Evolutionary conservation across 30 jellyfish, hydroid and myxozoan genomes (phyloP), one percentile per base, ranked within the genome.

Genomic region (Cassiopea xamachana): DNA sequence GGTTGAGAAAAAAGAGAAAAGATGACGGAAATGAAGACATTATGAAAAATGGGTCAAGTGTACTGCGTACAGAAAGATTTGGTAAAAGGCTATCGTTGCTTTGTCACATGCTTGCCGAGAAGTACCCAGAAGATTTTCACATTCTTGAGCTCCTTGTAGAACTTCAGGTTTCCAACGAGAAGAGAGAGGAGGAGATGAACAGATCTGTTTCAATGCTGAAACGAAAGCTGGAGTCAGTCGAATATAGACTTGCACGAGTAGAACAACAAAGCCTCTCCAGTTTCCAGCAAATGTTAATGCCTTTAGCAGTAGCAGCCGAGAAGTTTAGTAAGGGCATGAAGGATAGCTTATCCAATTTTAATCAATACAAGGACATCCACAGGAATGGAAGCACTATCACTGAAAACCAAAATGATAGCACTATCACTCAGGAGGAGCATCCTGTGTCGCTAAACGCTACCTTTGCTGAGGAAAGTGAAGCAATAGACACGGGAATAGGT

Each of bases 81-180:
- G 97, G 93, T 5, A 84, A 84, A 48, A 88, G 92, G 8, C 67
- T 91, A 10, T 91, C 97, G 2, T 16, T 75, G 83, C 85, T 91
- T 9, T 90, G 98, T 84, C 96, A 91, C 77, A 73, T 94, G 90
- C 83, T 94, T 1, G 86, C 98, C 2, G 98, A 90, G 71, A 85
- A 88, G 19, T 82, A 91, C 73, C 98, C 98, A 7, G 95, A 87
- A 46, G 98, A 94, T 60, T 94, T 94, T 70, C 98, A 90, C 79
- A 87, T 94, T 27, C 70, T 94, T 14, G 98, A 94, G 67, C 62
- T 89, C 4, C 77, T 94, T 4, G 97, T 88, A 27, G 98, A 94
- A 60, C 75, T 94, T 93, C 98, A 94, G 48, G 89, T 91, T 13
- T 91, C 97, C 44, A 91, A 94, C 78, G 98, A 94, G 55, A 94